Evolutionary conservation across 2,797 vertebrate genomes (phyloP), one percentile per base, ranked within the genome.

Genomic region (Galaxias olidus): DNA sequence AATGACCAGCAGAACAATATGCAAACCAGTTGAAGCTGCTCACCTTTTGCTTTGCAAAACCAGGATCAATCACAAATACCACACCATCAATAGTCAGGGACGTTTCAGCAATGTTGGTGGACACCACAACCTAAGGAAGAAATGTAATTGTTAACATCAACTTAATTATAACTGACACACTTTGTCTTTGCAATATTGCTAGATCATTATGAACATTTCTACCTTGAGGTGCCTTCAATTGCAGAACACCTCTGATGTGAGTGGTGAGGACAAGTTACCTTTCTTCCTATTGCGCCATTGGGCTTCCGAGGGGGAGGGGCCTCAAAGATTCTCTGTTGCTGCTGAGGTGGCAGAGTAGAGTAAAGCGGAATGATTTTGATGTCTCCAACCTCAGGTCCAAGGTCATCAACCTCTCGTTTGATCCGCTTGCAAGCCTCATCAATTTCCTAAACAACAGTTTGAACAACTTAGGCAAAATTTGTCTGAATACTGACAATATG

Each of bases 31-130:
- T 17, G 50, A 50, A 61, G 59, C 15, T 1, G 65, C 86, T 85
- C 93, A 98, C 97, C 95, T 99, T 99, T 91, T 98, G 96, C 88
- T 99, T 98, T 48, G 97, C 96, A 92, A 99, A 99, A 83, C 97
- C 97, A 41, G 97, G 96, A 95, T 99, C 97, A 78, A 98, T 99
- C 85, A 99, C 97, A 91, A 98, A 98, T 71, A 98, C 96, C 72
- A 98, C 96, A 1, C 96, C 95, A 56, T 98, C 96, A 81, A 98
- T 98, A 88, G 97, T 97, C 88, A 98, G 91, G 61, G 97, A 98
- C 3, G 96, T 98, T 90, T 99, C 97, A 0, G 96, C 97, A n/a
- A 98, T 98, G 86, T 98, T 99, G 81, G 96, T 98, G 56, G 96
- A 99, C 77, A 98, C 96, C 53, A 98, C 96, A 15, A 98, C 95